phyloP scores from a whole-genome alignment of 2,888 invertebrate species.

The Malthinus flaveolus region DNA sequence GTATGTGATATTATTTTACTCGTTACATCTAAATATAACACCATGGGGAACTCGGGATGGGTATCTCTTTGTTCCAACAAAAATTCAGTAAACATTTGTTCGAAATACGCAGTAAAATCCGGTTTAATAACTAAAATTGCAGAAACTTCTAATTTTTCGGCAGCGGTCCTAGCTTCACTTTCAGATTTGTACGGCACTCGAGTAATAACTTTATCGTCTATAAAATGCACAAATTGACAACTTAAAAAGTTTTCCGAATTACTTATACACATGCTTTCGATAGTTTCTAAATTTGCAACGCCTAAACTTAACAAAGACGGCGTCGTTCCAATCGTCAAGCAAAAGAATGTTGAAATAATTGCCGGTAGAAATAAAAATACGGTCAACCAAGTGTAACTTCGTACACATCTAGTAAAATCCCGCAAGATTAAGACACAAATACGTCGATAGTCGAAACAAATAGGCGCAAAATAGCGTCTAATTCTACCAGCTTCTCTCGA shows the following conservation, averaged over 20 bases:
- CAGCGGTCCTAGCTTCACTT: conserved; percentile 17
- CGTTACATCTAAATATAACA: conserved; percentile 24
- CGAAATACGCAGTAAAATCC: conserved; percentile 23
- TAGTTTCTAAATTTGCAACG: conserved; percentile 27
- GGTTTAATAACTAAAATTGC: conserved; percentile 25
- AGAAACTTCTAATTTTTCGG: conserved; percentile 23
- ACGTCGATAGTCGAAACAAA: not conserved
- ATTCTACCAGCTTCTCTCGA: not conserved
- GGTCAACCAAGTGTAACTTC: conserved; percentile 21
- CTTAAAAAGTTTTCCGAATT: conserved; percentile 17
- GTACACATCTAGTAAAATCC: conserved; percentile 17
- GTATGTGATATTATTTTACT: conserved; percentile 28
- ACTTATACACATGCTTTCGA: conserved; percentile 8
- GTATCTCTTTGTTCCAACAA: conserved; percentile 1
- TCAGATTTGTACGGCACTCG: conserved; percentile 8
- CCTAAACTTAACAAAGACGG: conserved; percentile 26
- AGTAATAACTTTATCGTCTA: conserved; percentile 21
- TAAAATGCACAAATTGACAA: conserved; percentile 25
- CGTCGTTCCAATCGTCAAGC: conserved; percentile 26
- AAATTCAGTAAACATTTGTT: conserved; percentile 21
- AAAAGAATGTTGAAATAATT: conserved; percentile 22
- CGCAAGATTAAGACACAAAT: conserved; percentile 11
- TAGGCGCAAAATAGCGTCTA: not conserved
- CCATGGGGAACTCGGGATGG: conserved; percentile 9
- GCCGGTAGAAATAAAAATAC: conserved; percentile 25